Base-by-base conservation (phyloP, 2,113 vertebrate species). In the Passerina amoena region DNA sequence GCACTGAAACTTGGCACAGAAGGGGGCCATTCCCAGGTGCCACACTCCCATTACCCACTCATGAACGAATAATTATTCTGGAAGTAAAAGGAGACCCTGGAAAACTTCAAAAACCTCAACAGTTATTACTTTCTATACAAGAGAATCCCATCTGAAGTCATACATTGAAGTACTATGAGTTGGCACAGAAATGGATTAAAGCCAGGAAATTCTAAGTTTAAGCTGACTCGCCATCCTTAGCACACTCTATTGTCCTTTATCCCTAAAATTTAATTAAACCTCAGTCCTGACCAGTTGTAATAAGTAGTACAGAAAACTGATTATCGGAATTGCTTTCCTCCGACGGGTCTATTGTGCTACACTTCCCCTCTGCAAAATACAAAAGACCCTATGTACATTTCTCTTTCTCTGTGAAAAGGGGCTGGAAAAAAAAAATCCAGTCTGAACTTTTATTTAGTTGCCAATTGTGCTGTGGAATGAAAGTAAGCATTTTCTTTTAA, bases 261-360 rank as follows among this genome's bases (percentile, higher is more conserved):
- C 92, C 91, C 85, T 50, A 94, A 97, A 98, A 98, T 98, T 98
- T 98, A 98, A 98, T 98, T 98, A 98, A 98, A 98, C 88, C 91
- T 88, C 82, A 97, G 86, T 87, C 97, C 95, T 96, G 95, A 96
- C 88, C 94, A 97, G 97, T 91, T 95, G 92, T 92, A 96, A 86
- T 89, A 97, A 98, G 97, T 82, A 95, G 94, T 96, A 97, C 88
- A 97, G 96, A 98, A 98, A 97, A 97, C 91, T 96, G 96, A 95
- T 96, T 97, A 97, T 93, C 89, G 77, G 95, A 98, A 97, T 97
- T 97, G 97, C 95, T 97, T 96, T 87, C 90, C 97, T 93, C 97
- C 25, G 51, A 88, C 45, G 0, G 0, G 73, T 25, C 96, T 94
- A 97, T 96, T 97, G 93, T 97, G 80, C 48, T 95, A 53, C 59